Evolutionary conservation across 1,140 invertebrate species (phyloP).

Genomic region (Drosophila lini): DNA sequence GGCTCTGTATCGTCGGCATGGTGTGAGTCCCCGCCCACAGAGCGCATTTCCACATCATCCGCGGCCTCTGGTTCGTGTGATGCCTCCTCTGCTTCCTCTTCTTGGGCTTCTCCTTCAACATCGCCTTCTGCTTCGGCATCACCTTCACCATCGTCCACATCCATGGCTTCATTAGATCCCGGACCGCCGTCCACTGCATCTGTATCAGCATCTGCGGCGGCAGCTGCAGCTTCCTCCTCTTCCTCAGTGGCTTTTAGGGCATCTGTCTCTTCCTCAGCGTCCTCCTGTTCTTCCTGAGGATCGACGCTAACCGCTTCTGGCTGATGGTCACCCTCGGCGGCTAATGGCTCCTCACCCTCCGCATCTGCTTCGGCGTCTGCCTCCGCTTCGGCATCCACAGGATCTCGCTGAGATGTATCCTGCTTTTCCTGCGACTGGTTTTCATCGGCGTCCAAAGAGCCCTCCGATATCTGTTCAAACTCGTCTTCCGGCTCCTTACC

Average conservation of each 20-base stretch:
- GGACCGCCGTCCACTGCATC: slow-evolving; percentile 84
- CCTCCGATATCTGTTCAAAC: slow-evolving; percentile 79
- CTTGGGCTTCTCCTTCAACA: slow-evolving; percentile 24
- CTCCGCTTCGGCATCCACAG: slow-evolving; percentile 38
- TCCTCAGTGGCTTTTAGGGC: slow-evolving; percentile 53
- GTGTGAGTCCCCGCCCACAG: slow-evolving; percentile 56
- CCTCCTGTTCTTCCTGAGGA: slow-evolving; percentile 45
- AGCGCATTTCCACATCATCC: slow-evolving; percentile 70
- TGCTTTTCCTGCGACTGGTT: slow-evolving; percentile 62
- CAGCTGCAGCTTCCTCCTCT: slow-evolving; percentile 53
- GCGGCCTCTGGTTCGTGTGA: slow-evolving; percentile 9
- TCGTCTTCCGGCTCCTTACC: slow-evolving; percentile 58
- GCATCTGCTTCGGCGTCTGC: background rate
- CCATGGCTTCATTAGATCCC: slow-evolving; percentile 72
- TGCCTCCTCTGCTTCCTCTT: slow-evolving; percentile 21
- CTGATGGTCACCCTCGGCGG: slow-evolving; percentile 37
- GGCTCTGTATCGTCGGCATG: slow-evolving; percentile 39
- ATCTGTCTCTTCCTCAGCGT: slow-evolving; percentile 62
- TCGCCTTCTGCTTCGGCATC: slow-evolving; percentile 31
- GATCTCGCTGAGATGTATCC: slow-evolving; percentile 15
- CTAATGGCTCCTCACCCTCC: slow-evolving; percentile 30
- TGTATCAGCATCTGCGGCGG: slow-evolving; percentile 26
- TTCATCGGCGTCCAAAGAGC: slow-evolving; percentile 73
- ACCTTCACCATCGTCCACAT: slow-evolving; percentile 71
- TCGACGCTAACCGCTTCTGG: slow-evolving; percentile 40